Conservation (phyloP, 35 echinoderm and acorn worm genomes). For the Patiria miniata region DNA sequence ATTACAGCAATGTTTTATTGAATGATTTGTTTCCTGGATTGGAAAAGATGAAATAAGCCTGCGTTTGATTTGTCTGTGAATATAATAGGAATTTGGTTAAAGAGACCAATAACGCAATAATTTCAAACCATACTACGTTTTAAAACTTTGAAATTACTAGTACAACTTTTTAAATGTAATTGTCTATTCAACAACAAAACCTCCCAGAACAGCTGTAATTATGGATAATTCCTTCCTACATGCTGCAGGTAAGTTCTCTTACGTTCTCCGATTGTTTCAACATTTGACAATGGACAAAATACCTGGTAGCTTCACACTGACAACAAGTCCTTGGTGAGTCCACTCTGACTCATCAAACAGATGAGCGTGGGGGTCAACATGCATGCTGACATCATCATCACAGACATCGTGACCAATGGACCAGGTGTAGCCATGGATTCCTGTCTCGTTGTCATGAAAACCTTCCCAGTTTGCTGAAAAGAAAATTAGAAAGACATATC, state of each 20-base stretch:
- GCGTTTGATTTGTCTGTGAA: neutral
- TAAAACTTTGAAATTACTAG: too few relatives aligned
- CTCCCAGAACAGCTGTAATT: too few relatives aligned
- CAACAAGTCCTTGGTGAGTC: slow-evolving; percentile 36
- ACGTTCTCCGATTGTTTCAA: neutral
- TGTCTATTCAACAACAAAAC: too few relatives aligned
- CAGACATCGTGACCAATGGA: slow-evolving; percentile 28
- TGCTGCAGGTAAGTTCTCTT: neutral
- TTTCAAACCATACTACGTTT: too few relatives aligned
- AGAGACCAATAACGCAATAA: too few relatives aligned
- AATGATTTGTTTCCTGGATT: neutral
- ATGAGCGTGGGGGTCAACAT: slow-evolving; percentile 50
- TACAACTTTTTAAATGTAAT: too few relatives aligned
- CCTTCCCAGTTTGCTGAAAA: slow-evolving; percentile 53
- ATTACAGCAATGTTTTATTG: neutral
- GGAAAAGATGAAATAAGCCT: neutral
- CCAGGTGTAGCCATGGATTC: slow-evolving; percentile 57
- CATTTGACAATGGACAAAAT: neutral
- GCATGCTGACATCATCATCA: slow-evolving; percentile 23
- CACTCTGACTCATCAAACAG: slow-evolving; percentile 59
- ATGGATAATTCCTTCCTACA: too few relatives aligned
- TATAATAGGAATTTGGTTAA: neutral
- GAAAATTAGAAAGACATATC: neutral
- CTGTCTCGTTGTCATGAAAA: slow-evolving; percentile 45
- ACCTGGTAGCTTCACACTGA: slow-evolving; percentile 30